Base-by-base conservation (phyloP, 2,113 vertebrate genomes). In the Astatotilapia flaviijosephi region DNA sequence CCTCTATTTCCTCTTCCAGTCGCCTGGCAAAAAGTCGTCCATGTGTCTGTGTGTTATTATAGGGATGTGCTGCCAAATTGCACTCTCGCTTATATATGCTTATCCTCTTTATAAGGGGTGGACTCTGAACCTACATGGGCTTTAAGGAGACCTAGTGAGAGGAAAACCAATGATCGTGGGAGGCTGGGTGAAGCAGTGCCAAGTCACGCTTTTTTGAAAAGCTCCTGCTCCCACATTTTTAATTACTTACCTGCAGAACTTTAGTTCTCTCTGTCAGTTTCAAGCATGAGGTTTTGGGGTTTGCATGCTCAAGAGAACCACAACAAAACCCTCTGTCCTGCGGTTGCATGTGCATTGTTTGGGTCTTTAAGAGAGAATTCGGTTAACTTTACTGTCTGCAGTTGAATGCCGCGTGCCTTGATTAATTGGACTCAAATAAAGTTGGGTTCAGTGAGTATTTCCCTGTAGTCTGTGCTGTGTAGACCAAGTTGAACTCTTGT, bases 1-100 rank as follows among this genome's bases (percentile, higher is more conserved):
- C 88, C 90, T 86, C 91, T 92, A 91, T 94, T 96, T 96, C 95
- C 94, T 96, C 91, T 94, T 94, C 81, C 85, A 95, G 92, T 93
- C 88, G 88, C 92, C 92, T 95, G 95, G 93, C 94, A 94, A 92
- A 95, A 90, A 79, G 53, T 87, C 84, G 56, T 56, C 82, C 82
- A 88, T 53, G 86, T 83, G 83, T 87, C 93, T 94, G 89, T 89
- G 88, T 88, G 93, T 93, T 94, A 94, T 95, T 94, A 94, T 83
- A 93, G 91, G 73, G 84, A 83, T 80, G 51, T 56, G 77, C 81
- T 94, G 94, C 95, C 93, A 95, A 94, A 88, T 92, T 90, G 83
- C 83, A 62, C 90, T 94, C 89, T 93, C 79, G 73, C 85, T 94
- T 91, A 77, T 33, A 77, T 93, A 92, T 92, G 88, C 73, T 83